Evolutionary conservation across 2,797 vertebrate genomes (phyloP), one percentile per base, ranked within the genome.

Genomic region (Loriculus beryllinus): DNA sequence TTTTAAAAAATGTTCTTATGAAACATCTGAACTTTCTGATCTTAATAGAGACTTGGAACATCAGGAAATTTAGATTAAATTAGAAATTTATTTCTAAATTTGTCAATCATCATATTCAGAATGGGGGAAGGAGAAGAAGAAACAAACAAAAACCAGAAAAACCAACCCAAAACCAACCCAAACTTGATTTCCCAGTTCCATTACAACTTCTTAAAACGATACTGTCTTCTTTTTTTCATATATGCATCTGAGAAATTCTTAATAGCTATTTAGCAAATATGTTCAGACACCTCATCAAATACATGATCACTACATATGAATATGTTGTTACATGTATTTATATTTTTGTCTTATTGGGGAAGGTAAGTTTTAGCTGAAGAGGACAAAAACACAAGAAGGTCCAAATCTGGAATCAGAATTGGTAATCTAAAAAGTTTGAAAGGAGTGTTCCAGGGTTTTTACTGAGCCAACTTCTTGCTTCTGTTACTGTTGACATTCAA

Each of bases 1-100:
- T 89, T 70, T 78, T 42, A 65, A 65, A 75, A 92, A 93, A 49
- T 47, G 47, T 90, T 93, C 84, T 87, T 15, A 40, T 91, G 19
- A 67, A 14, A n/a, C n/a, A 83, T 54, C 4, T 59, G 35, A 67
- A 33, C 9, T 93, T 13, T 59, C 40, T 63, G 37, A 22, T 84
- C 9, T 54, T 79, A 67, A 20, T 1, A 12, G 33, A n/a, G 54
- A 51, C 31, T 79, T 60, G 62, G 69, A 93, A 64, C 14, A 78
- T 16, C 42, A 63, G 10, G 19, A 88, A 85, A 82, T 64, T 49
- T 3, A 67, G 40, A 35, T 80, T 60, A 79, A 70, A 72, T 69
- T 79, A 86, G 6, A 79, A 69, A 65, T 65, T 57, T 49, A 31
- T 84, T 90, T 90, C 14, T 64, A 35, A 79, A 21, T 45, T 23